Conservation (phyloP, 2,797 vertebrate genomes). For the Fistularia tabacaria region DNA sequence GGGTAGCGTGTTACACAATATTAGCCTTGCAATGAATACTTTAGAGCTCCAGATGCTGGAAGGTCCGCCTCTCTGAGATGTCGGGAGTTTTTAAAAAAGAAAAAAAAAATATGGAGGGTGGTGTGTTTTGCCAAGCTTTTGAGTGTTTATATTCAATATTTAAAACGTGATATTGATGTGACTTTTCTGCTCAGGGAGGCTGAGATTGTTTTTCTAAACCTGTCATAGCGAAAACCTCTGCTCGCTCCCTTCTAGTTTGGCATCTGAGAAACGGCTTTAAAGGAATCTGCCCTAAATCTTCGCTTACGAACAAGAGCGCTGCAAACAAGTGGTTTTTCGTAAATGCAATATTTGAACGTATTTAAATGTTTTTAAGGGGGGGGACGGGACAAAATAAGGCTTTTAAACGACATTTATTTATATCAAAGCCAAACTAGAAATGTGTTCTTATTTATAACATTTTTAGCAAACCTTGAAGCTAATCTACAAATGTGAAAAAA, state of each 20-base stretch:
- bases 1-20: constrained; percentile 46
- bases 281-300: constrained; percentile 32
- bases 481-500: constrained; percentile 59
- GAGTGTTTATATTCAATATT: constrained; percentile 70
- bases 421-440: constrained; percentile 62
- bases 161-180: constrained; percentile 68
- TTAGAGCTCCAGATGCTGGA: constrained; percentile 31
- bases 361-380: constrained; percentile 54
- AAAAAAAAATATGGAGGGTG: constrained; percentile 38
- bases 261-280: constrained; percentile 64
- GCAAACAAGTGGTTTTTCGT: constrained; percentile 47
- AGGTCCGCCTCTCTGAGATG: constrained; percentile 30
- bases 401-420: constrained; percentile 64
- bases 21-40: constrained; percentile 47
- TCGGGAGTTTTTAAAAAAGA: constrained; percentile 13
- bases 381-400: constrained; percentile 23
- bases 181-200: constrained; percentile 73
- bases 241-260: constrained; percentile 44
- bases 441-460: constrained; percentile 60
- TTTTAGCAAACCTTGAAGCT: constrained; percentile 57
- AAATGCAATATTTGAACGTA: constrained; percentile 68
- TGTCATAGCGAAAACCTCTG: constrained; percentile 46
- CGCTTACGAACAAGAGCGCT: constrained; percentile 37
- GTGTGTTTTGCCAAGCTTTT: constrained; percentile 69
- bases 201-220: constrained; percentile 63